Conservation (phyloP, 2,113 vertebrate genomes). For the Leiothrix lutea region DNA sequence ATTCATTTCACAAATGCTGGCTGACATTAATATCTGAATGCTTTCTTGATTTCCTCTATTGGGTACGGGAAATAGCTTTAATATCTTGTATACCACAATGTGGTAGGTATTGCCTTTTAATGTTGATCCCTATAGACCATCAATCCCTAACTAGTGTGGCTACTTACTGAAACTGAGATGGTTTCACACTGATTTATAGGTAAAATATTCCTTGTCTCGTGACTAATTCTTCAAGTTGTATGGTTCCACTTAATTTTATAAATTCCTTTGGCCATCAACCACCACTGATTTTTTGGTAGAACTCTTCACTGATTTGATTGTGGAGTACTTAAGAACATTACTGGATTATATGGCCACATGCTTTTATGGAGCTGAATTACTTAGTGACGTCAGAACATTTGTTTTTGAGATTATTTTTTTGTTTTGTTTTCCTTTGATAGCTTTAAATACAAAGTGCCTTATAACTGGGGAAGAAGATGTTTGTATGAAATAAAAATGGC, state of each 20-base stretch:
- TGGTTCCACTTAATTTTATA: background rate
- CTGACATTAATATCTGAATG: conserved; percentile 13
- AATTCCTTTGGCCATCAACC: background rate
- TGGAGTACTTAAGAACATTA: background rate
- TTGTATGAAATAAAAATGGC: conserved; percentile 20
- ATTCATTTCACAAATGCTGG: conserved; percentile 32
- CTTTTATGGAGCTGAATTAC: background rate
- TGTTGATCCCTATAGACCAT: conserved; percentile 29
- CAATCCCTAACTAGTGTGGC: conserved; percentile 19
- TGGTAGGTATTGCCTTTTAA: conserved; percentile 43
- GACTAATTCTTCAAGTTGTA: background rate
- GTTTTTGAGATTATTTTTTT: background rate
- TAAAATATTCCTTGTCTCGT: background rate
- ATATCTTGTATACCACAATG: conserved; percentile 28
- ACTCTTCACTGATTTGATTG: background rate
- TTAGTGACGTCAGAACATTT: background rate
- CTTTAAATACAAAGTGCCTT: background rate
- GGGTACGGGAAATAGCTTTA: conserved; percentile 34
- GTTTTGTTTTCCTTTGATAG: background rate
- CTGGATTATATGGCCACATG: background rate
- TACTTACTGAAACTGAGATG: conserved; percentile 8
- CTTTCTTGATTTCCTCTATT: conserved; percentile 19
- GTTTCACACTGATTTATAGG: conserved; percentile 25
- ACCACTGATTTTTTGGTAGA: background rate
- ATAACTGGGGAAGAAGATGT: background rate